These are phyloP conservation scores for Chironomus riparius DNA, from an alignment of 2,888 invertebrate genomes.

Conservation along the genomic window DNA sequence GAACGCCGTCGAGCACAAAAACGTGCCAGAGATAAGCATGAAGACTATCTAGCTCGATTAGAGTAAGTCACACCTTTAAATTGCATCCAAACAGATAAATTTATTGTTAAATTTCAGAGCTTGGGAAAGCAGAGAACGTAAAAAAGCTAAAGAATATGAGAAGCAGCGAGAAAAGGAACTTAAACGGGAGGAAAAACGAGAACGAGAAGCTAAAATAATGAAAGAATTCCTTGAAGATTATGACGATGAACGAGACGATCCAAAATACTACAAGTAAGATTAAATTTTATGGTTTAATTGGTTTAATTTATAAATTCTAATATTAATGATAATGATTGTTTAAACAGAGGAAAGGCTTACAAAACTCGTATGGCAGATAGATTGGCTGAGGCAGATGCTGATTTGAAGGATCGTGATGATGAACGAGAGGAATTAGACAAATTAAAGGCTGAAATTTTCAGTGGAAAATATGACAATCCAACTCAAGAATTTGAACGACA, in stretches of 20 bases:
- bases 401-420: conserved; percentile 79
- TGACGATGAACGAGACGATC: conserved; percentile 94
- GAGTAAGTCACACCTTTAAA: conserved; percentile 16
- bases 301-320: no score
- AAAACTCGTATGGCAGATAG: conserved; percentile 69
- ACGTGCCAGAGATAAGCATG: conserved; percentile 88
- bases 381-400: conserved; percentile 86
- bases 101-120: conserved; percentile 35
- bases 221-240: conserved; percentile 99
- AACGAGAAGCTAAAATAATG: conserved; percentile 84
- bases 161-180: conserved; percentile 65
- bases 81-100: no score
- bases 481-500: conserved; percentile 57
- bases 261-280: conserved; percentile 87
- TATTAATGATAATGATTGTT: background rate
- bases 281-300: no score
- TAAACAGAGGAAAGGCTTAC: conserved; percentile 48
- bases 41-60: conserved; percentile 84
- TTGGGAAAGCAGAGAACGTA: conserved; percentile 85
- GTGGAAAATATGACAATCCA: conserved; percentile 56
- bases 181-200: conserved; percentile 74
- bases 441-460: conserved; percentile 65
- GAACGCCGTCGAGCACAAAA: conserved; percentile 85
- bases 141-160: conserved; percentile 84
- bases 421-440: conserved; percentile 85